Percentiles rank a stretch among this genome's conserved stretches.
Conservation (phyloP, 2,888 invertebrate species). For the Conomelus anceps region DNA sequence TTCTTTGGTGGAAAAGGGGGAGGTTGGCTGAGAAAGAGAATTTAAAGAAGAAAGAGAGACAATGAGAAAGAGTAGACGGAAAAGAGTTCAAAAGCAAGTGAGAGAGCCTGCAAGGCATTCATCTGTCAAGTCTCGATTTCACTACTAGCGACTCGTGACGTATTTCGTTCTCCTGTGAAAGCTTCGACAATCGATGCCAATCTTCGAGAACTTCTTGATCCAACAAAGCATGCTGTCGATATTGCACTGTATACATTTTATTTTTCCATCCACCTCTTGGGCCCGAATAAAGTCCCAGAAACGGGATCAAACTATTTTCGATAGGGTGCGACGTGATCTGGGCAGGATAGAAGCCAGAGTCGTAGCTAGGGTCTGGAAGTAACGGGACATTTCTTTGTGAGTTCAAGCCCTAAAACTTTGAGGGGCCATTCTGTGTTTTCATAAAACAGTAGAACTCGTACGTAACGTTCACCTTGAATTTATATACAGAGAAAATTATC, state of each 20-base stretch:
- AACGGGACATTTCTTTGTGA: not conserved
- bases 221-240: not conserved
- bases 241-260: not conserved
- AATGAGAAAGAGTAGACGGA: too few species aligned
- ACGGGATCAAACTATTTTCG: not conserved
- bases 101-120: not conserved
- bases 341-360: not conserved
- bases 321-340: not conserved
- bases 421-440: not conserved
- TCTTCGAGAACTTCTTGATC: not conserved
- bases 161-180: not conserved
- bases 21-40: not conserved
- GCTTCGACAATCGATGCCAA: not conserved
- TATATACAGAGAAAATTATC: too few species aligned
- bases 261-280: not conserved
- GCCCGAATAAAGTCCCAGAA: not conserved
- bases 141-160: not conserved
- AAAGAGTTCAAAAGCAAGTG: not conserved
- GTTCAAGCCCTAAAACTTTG: not conserved
- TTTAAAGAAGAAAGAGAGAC: not conserved
- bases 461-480: not conserved
- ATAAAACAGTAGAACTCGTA: not conserved
- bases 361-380: not conserved
- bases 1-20: not conserved
- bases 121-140: not conserved